phyloP scores from a whole-genome alignment of 2,888 invertebrate genomes.

The Andrena bicolor region DNA sequence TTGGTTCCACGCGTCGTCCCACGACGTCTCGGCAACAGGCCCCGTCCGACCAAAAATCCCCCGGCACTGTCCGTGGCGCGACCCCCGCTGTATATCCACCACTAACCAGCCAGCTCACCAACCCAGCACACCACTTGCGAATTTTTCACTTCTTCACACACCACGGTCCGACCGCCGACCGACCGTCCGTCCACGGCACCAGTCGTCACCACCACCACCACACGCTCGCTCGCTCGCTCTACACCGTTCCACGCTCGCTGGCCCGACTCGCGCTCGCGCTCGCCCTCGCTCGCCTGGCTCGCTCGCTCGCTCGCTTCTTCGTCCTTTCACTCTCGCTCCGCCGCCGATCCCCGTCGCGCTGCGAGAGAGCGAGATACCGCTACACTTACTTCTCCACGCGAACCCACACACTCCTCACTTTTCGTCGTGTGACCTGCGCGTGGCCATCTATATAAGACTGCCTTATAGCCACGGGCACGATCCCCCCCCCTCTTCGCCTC shows the following conservation, averaged over 20 bases:
- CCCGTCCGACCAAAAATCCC: conserved; percentile 59
- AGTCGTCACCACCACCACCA: conserved; percentile 78
- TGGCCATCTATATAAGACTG: conserved; percentile 61
- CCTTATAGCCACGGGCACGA: conserved; percentile 46
- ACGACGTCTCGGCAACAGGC: conserved; percentile 64
- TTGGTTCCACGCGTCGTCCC: conserved; percentile 70
- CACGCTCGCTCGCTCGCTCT: conserved; percentile 70
- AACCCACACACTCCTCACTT: conserved; percentile 48
- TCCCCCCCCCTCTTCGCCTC: conserved; percentile 7
- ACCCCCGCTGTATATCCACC: conserved; percentile 61
- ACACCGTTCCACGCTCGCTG: conserved; percentile 71
- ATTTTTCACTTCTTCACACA: conserved; percentile 74
- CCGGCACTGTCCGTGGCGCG: conserved; percentile 68
- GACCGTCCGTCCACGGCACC: conserved; percentile 81
- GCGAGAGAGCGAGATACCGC: conserved; percentile 59
- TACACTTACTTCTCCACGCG: conserved; percentile 49
- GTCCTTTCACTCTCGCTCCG: conserved; percentile 65
- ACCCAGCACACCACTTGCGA: conserved; percentile 75
- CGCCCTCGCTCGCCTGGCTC: conserved; percentile 51
- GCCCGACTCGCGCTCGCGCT: conserved; percentile 68
- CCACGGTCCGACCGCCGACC: conserved; percentile 76
- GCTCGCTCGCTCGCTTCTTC: conserved; percentile 33
- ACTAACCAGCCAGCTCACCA: conserved; percentile 68
- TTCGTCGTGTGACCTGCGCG: conserved; percentile 52
- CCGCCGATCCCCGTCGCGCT: conserved; percentile 51